phyloP scores from a whole-genome alignment of 2,113 vertebrate species.

The Sterrhoptilus dennistouni region DNA sequence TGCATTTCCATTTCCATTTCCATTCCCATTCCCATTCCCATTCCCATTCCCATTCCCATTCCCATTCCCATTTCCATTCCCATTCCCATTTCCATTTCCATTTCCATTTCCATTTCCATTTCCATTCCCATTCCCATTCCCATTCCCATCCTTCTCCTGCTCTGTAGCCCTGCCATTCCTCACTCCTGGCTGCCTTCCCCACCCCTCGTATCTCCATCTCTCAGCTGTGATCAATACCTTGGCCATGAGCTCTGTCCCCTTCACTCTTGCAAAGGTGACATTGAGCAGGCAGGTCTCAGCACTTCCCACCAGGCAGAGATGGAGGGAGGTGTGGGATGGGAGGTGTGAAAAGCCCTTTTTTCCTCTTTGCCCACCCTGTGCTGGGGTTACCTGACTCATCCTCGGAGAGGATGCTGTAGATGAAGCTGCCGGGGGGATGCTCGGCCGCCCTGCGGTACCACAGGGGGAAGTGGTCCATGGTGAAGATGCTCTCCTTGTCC shows the following conservation, averaged over 20 bases:
- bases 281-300: no score
- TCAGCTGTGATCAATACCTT: rapidly evolving
- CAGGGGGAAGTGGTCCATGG: conserved; percentile 91
- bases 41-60: not conserved
- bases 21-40: not conserved
- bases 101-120: no score
- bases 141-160: not conserved
- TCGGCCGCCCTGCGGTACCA: conserved; percentile 94
- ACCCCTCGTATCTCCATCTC: not conserved
- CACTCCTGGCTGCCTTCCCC: not conserved
- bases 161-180: rapidly evolving
- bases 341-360: not conserved
- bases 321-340: not conserved
- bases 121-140: no score
- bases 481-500: conserved; percentile 90
- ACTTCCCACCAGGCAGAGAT: rapidly evolving
- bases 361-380: not conserved
- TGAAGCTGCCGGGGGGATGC: conserved; percentile 85
- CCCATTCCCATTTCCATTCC: no score
- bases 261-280: rapidly evolving
- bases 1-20: rapidly evolving
- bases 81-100: no score
- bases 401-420: conserved; percentile 83
- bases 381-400: conserved; percentile 82
- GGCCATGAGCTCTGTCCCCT: not conserved